These are phyloP conservation scores for Cenopis cana DNA, from an alignment of 2,888 invertebrate species.

Conservation along the genomic window DNA sequence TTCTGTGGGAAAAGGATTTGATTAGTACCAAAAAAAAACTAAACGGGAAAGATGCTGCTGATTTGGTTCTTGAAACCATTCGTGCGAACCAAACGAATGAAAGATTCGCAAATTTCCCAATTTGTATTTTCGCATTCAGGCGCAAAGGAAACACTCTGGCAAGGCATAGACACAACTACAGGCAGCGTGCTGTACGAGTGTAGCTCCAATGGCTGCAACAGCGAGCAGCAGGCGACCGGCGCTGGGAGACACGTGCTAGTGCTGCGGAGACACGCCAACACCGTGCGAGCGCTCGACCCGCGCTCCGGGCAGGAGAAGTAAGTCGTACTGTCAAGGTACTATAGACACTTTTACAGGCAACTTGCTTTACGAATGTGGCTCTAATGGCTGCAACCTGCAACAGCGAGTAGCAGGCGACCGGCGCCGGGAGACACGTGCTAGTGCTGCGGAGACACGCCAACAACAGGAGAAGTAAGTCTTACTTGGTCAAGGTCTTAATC, in stretches of 20 bases:
- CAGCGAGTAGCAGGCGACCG: conserved; percentile 84
- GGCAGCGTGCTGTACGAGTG: conserved; percentile 93
- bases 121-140: conserved; percentile 71
- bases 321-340: conserved; percentile 47
- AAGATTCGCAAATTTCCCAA: too few species aligned
- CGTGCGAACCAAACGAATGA: too few species aligned
- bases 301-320: conserved; percentile 93
- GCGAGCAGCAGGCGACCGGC: conserved; percentile 83
- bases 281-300: conserved; percentile 95
- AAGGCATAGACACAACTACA: conserved; percentile 91
- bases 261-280: conserved; percentile 92
- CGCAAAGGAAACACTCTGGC: conserved; percentile 93
- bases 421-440: conserved; percentile 83
- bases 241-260: conserved; percentile 87
- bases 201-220: conserved; percentile 89
- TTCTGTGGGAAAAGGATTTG: too few species aligned
- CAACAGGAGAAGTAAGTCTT: conserved; percentile 83
- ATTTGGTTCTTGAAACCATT: too few species aligned
- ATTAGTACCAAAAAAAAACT: too few species aligned
- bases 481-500: too few species aligned
- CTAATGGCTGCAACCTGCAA: conserved; percentile 89
- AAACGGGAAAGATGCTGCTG: too few species aligned
- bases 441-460: conserved; percentile 93
- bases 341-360: conserved; percentile 83
- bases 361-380: conserved; percentile 91